phyloP scores from a whole-genome alignment of 2,797 vertebrate species.

The Rhabdophis nuchalis region DNA sequence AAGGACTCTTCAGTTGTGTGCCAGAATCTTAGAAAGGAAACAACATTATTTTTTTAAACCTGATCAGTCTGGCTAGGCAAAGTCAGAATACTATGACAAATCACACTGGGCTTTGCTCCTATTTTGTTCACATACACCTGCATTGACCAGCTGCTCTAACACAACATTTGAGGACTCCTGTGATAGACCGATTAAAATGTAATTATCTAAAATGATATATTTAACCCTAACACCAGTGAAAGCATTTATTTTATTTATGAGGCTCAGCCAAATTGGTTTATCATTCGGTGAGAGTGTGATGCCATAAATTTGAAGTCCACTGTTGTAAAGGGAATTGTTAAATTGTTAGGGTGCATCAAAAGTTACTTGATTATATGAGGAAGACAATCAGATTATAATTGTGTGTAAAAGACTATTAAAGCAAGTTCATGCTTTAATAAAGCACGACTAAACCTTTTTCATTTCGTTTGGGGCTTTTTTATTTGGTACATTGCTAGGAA shows the following conservation, averaged over 20 bases:
- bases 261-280: background rate
- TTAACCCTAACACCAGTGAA: background rate
- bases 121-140: background rate
- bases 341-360: background rate
- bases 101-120: background rate
- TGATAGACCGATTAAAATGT: background rate
- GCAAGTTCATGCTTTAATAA: background rate
- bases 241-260: background rate
- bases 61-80: background rate
- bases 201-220: background rate
- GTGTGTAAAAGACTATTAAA: background rate
- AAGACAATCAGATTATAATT: background rate
- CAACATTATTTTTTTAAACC: background rate
- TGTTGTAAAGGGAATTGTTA: background rate
- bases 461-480: background rate
- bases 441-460: background rate
- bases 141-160: background rate
- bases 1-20: background rate
- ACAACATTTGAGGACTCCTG: background rate
- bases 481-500: background rate
- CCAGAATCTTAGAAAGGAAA: background rate
- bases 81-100: background rate
- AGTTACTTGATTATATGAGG: background rate
- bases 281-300: background rate
- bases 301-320: background rate